phyloP scores from a whole-genome alignment of 2,797 vertebrate species.

The Tarsius wallacei region DNA sequence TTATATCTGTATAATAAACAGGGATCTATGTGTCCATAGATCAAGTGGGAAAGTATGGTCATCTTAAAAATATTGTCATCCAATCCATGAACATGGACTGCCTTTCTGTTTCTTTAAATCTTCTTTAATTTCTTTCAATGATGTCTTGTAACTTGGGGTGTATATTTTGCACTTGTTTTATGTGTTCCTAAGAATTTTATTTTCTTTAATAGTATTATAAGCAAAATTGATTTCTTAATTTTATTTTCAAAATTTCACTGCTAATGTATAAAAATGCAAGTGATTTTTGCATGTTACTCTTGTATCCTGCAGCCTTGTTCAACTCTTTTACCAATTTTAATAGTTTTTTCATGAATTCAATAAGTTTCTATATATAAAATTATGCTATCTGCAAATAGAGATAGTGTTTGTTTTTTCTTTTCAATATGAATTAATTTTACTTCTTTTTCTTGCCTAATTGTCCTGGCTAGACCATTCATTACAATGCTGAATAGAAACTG shows the following conservation, averaged over 20 bases:
- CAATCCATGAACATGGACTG: not conserved
- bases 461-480: not conserved
- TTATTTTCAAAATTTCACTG: not conserved
- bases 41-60: not conserved
- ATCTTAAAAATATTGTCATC: not conserved
- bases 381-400: not conserved
- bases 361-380: not conserved
- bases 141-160: not conserved
- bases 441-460: conserved; percentile 21
- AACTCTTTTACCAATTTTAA: not conserved
- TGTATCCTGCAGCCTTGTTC: not conserved
- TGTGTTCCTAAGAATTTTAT: not conserved
- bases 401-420: not conserved
- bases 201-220: conserved; percentile 2
- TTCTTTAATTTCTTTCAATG: not conserved
- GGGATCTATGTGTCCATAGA: not conserved
- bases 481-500: not conserved
- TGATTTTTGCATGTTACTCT: conserved; percentile 15
- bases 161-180: not conserved
- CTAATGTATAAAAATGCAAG: not conserved
- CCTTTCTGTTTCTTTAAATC: not conserved
- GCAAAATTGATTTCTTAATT: conserved; percentile 23
- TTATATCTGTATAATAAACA: not conserved
- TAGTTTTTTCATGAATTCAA: not conserved
- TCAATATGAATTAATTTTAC: not conserved